Conservation (phyloP, 1,140 invertebrate species). For the Drosophila sp. region DNA sequence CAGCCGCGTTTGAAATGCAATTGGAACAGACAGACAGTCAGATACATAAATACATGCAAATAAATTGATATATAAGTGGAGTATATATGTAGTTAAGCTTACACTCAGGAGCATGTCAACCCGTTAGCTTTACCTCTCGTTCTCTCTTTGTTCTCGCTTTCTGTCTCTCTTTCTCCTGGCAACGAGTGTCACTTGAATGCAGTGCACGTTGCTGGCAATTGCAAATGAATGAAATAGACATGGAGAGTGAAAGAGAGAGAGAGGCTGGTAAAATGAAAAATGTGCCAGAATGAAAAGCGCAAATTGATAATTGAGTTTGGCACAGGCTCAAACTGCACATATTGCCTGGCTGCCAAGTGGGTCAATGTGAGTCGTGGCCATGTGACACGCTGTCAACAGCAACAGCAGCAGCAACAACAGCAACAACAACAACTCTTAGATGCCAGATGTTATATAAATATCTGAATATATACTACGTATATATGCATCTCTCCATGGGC, state of each 20-base stretch:
- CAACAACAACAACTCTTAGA: not conserved
- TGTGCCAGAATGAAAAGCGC: constrained; percentile 60
- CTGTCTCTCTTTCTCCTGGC: not conserved
- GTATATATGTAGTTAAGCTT: not conserved
- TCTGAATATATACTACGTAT: too few relatives aligned
- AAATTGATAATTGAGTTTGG: constrained; percentile 82
- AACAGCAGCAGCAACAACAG: too few relatives aligned
- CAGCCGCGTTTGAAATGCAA: constrained; percentile 72
- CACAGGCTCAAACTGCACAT: constrained; percentile 74
- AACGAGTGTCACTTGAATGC: constrained; percentile 8
- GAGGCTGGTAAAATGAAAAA: constrained; percentile 40
- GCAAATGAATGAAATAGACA: constrained; percentile 24
- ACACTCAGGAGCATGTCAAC: constrained; percentile 12
- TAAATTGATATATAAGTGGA: not conserved
- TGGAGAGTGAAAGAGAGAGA: not conserved
- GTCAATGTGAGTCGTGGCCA: constrained; percentile 57
- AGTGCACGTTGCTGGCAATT: constrained; percentile 17
- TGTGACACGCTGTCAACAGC: not conserved
- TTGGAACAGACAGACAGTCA: constrained; percentile 53
- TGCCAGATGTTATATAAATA: constrained; percentile 17
- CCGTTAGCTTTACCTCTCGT: constrained; percentile 8
- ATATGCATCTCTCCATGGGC: constrained; percentile 4
- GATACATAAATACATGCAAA: constrained; percentile 8
- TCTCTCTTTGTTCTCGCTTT: not conserved
- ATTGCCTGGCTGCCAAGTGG: constrained; percentile 61